A percentile compares a stretch with the other conserved stretches of the same genome.
These are phyloP conservation scores for Aplysina aerophoba DNA, from an alignment of 37 sponge, comb jelly and placozoan genomes.

Conservation along the genomic window DNA sequence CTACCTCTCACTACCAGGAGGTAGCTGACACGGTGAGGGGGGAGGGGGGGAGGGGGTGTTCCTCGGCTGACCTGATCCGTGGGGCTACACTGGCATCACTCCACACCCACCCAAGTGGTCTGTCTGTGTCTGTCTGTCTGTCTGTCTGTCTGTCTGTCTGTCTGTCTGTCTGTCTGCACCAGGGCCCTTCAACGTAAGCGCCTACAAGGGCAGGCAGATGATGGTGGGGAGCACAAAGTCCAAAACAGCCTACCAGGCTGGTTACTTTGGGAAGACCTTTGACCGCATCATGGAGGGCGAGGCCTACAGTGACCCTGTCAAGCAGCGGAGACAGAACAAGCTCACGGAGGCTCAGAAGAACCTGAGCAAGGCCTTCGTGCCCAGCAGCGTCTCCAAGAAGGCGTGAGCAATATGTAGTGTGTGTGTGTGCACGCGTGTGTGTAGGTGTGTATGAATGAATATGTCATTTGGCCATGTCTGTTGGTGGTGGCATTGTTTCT, in stretches of 20 bases:
- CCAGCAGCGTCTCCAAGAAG: conserved; percentile 67
- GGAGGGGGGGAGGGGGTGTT: too few relatives aligned
- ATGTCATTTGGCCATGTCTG: conserved; percentile 10
- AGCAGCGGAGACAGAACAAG: conserved; percentile 60
- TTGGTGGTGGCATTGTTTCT: background rate
- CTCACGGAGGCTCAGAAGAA: conserved; percentile 79
- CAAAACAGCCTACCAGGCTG: conserved; percentile 58
- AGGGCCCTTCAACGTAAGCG: conserved; percentile 78
- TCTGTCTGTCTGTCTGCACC: background rate
- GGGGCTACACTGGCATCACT: too few relatives aligned
- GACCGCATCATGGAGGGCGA: conserved; percentile 82
- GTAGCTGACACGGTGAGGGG: too few relatives aligned
- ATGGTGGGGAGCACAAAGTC: conserved; percentile 54
- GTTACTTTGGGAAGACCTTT: conserved; percentile 85
- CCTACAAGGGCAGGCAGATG: conserved; percentile 85
- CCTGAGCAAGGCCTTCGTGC: conserved; percentile 68
- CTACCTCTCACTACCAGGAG: too few relatives aligned
- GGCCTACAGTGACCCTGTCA: conserved; percentile 85
- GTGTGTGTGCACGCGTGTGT: conserved; percentile 1
- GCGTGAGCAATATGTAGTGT: conserved; percentile 49
- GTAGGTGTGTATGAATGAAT: conserved; percentile 5
- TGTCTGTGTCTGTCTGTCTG: background rate
- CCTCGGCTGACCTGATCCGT: too few relatives aligned
- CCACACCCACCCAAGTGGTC: too few relatives aligned
- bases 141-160: background rate